Conservation (phyloP, 2,888 invertebrate genomes). For the Dione vanillae region DNA sequence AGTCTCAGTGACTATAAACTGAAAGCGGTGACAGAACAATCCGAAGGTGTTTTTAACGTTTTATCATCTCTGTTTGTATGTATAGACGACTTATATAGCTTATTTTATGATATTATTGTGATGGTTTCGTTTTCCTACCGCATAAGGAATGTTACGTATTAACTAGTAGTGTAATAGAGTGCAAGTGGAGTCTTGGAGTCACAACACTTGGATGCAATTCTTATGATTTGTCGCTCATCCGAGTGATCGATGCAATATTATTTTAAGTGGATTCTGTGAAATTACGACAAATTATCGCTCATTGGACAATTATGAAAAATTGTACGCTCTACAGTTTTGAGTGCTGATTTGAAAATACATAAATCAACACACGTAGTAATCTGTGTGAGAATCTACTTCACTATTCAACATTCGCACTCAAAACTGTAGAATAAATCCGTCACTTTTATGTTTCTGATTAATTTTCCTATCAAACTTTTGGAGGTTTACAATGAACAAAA, state of each 20-base stretch:
- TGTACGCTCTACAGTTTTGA: constrained; percentile 59
- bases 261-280: constrained; percentile 67
- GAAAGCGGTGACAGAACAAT: constrained; percentile 58
- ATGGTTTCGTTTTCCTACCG: constrained; percentile 83
- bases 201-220: constrained; percentile 69
- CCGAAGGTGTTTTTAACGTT: constrained; percentile 66
- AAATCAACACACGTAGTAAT: not conserved
- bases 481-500: constrained; percentile 76
- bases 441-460: constrained; percentile 67
- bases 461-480: constrained; percentile 84
- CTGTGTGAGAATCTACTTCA: not conserved
- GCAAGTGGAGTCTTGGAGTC: constrained; percentile 71
- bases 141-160: constrained; percentile 78
- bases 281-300: constrained; percentile 66
- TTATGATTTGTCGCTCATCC: constrained; percentile 67
- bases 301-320: constrained; percentile 78
- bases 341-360: constrained; percentile 32
- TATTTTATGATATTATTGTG: constrained; percentile 81
- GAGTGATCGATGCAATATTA: constrained; percentile 71
- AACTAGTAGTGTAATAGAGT: constrained; percentile 73
- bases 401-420: constrained; percentile 44
- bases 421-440: constrained; percentile 57
- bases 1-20: constrained; percentile 78
- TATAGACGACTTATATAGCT: constrained; percentile 79
- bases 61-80: constrained; percentile 79